These are phyloP conservation scores for Oxyura jamaicensis DNA, from an alignment of 2,113 vertebrate genomes.

Conservation along the genomic window DNA sequence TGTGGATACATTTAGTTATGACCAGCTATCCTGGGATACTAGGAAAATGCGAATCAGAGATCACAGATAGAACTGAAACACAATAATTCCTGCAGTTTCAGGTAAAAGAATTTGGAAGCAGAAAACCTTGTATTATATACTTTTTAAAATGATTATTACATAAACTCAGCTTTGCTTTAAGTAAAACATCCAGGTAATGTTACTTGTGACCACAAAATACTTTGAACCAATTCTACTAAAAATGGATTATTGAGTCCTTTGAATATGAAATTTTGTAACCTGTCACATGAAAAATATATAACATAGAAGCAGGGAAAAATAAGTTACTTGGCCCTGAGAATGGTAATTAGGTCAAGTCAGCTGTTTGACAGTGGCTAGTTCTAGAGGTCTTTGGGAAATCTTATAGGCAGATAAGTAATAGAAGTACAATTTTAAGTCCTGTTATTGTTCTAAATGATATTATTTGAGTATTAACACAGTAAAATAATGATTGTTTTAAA, in stretches of 20 bases:
- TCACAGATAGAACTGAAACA: neutral
- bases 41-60: neutral
- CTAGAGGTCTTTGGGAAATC: neutral
- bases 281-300: neutral
- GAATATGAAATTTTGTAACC: neutral
- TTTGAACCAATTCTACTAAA: neutral
- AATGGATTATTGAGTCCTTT: neutral
- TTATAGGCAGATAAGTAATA: fast-evolving
- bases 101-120: neutral
- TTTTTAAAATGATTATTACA: neutral
- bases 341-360: neutral
- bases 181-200: neutral
- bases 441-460: neutral
- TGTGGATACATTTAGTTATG: neutral
- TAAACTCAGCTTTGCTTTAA: neutral
- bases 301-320: neutral
- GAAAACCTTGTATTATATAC: neutral
- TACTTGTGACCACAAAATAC: neutral
- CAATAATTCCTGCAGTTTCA: neutral
- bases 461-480: neutral
- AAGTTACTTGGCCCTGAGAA: neutral
- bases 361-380: neutral
- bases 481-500: neutral
- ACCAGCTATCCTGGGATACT: neutral
- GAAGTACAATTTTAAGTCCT: neutral